Conservation (phyloP, 2,888 invertebrate genomes). For the Leucoptera coffeella region DNA sequence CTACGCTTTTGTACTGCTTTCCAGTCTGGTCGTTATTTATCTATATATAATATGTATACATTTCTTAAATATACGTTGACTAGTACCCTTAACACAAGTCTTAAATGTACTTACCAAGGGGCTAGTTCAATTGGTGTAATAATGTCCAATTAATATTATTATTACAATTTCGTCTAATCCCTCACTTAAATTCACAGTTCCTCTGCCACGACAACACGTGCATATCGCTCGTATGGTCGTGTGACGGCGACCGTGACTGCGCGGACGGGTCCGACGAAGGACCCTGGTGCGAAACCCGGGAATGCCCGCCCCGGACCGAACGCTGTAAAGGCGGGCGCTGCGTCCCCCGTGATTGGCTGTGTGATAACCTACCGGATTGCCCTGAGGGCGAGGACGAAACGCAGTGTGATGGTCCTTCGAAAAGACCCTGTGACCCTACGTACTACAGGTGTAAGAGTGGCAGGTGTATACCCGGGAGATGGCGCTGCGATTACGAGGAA, state of each 20-base stretch:
- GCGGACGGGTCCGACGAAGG: conserved; percentile 57
- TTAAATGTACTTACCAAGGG: no score
- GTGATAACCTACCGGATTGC: conserved; percentile 63
- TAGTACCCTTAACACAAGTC: no score
- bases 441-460: conserved; percentile 70
- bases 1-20: no score
- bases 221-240: conserved; percentile 75
- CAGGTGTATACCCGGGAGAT: conserved; percentile 66
- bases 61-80: no score
- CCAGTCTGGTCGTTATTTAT: no score
- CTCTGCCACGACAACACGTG: conserved; percentile 67
- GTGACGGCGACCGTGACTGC: conserved; percentile 75
- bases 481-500: conserved; percentile 72
- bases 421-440: conserved; percentile 65
- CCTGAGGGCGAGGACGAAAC: conserved; percentile 72
- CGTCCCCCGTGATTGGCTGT: conserved; percentile 69
- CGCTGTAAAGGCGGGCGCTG: conserved; percentile 68
- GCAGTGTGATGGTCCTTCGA: conserved; percentile 35
- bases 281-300: conserved; percentile 10
- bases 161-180: no score
- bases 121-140: no score
- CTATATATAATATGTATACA: no score
- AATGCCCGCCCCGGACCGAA: conserved; percentile 15
- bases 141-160: no score
- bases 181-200: no score